Conservation (phyloP, 2,888 invertebrate genomes). For the Xanthorhoe spadicearia region DNA sequence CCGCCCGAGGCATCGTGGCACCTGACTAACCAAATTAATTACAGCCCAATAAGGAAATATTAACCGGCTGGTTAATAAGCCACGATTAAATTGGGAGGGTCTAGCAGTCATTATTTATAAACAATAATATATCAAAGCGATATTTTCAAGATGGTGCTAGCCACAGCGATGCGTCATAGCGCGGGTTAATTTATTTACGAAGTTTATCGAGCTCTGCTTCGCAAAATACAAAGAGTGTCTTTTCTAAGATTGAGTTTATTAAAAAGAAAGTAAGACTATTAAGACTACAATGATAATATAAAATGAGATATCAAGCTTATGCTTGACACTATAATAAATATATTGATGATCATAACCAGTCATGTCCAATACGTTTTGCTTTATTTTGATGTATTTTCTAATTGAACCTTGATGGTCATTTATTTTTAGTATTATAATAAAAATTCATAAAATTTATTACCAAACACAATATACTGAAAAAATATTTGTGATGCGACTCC, state of each 20-base stretch:
- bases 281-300: background rate
- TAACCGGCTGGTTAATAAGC: constrained; percentile 84
- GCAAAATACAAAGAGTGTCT: constrained; percentile 10
- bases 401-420: too few species aligned
- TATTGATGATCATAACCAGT: too few species aligned
- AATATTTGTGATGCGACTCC: background rate
- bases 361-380: too few species aligned
- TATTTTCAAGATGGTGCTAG: constrained; percentile 81
- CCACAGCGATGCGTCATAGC: constrained; percentile 70
- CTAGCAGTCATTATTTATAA: constrained; percentile 79
- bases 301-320: background rate
- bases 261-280: background rate
- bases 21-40: constrained; percentile 84
- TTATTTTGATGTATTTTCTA: too few species aligned
- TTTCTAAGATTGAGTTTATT: background rate
- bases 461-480: background rate
- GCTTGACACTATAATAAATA: too few species aligned
- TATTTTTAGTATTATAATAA: too few species aligned
- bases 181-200: constrained; percentile 41
- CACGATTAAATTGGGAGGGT: constrained; percentile 84
- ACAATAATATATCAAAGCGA: constrained; percentile 84
- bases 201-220: constrained; percentile 25
- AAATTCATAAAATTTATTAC: too few species aligned
- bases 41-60: constrained; percentile 81
- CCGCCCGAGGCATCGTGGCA: constrained; percentile 56